Percentiles rank a stretch among this genome's conserved stretches.
phyloP scores from a whole-genome alignment of 2,888 invertebrate species.

The Nephrotoma flavescens region DNA sequence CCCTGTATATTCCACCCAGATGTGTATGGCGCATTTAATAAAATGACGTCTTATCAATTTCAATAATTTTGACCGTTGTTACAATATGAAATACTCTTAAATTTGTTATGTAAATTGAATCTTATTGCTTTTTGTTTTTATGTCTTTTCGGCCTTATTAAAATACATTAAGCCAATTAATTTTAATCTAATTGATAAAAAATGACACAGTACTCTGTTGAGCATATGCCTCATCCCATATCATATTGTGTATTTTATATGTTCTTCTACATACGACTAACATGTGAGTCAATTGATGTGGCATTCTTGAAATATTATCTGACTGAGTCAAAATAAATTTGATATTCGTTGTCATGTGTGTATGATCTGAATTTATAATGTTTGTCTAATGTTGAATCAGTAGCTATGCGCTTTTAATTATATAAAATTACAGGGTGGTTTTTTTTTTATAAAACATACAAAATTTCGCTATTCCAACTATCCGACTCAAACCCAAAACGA shows the following conservation, averaged over 20 bases:
- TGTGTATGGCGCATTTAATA: too few species aligned
- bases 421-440: too few species aligned
- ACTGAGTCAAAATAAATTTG: background rate
- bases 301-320: background rate
- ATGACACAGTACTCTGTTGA: background rate
- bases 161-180: background rate
- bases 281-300: background rate
- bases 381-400: too few species aligned
- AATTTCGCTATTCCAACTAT: too few species aligned
- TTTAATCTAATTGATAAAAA: background rate
- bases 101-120: background rate
- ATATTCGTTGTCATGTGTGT: background rate
- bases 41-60: background rate
- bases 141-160: background rate
- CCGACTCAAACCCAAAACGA: too few species aligned
- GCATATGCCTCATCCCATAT: background rate
- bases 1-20: too few species aligned
- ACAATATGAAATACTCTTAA: background rate
- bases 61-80: background rate
- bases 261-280: background rate
- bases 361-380: too few species aligned
- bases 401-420: too few species aligned
- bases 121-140: background rate
- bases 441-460: too few species aligned
- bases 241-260: background rate